Percentiles rank a stretch among this genome's conserved stretches.
Conservation (phyloP, 2,888 invertebrate species). For the Yponomeuta malinellus region DNA sequence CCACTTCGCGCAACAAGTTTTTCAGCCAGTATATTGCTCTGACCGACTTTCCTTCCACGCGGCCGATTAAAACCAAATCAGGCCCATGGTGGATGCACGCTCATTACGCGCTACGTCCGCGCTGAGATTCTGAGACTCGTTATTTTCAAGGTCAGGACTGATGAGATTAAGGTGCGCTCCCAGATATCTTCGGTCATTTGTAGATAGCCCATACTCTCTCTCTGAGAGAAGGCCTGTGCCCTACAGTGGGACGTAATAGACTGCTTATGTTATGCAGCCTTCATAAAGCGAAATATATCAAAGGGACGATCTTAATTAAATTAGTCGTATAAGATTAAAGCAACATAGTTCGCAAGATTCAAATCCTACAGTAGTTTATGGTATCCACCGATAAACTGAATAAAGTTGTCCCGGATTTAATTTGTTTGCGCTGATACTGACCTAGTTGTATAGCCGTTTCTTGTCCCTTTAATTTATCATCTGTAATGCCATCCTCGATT, state of each 20-base stretch:
- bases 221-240: too few relatives aligned
- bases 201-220: too few relatives aligned
- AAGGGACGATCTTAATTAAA: constrained; percentile 25
- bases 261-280: not conserved
- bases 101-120: too few relatives aligned
- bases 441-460: not conserved
- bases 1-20: constrained; percentile 40
- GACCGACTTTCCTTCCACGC: constrained; percentile 30
- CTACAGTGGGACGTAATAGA: too few relatives aligned
- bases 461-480: too few relatives aligned
- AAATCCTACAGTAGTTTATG: constrained; percentile 3
- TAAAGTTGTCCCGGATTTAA: not conserved
- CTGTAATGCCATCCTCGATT: too few relatives aligned
- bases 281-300: constrained; percentile 19
- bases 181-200: too few relatives aligned
- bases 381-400: not conserved
- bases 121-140: too few relatives aligned
- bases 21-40: constrained; percentile 27
- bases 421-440: not conserved
- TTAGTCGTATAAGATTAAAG: constrained; percentile 18
- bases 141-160: too few relatives aligned
- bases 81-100: not conserved
- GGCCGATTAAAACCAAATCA: constrained; percentile 26
- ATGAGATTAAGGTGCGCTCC: too few relatives aligned
- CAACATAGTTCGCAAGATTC: constrained; percentile 1